Conservation (phyloP, 1,140 invertebrate species). For the Aphaenogaster floridana region DNA sequence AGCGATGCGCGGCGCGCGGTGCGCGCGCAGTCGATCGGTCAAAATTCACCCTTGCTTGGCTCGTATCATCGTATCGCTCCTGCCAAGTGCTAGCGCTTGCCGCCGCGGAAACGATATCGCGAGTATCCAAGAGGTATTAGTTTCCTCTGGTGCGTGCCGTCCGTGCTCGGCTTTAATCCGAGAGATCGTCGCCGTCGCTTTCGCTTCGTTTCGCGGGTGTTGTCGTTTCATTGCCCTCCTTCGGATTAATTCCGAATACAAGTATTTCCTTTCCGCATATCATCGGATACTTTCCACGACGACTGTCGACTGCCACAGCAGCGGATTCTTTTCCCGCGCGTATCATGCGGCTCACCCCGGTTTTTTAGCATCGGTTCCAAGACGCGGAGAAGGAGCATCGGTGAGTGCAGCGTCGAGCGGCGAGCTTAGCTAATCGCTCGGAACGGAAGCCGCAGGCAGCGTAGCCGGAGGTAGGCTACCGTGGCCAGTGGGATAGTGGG, state of each 20-base stretch:
- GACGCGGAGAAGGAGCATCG: constrained; percentile 72
- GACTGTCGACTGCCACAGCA: not conserved
- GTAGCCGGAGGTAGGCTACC: no score
- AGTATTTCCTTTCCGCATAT: no score
- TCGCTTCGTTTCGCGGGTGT: constrained; percentile 2
- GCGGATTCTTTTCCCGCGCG: constrained; percentile 59
- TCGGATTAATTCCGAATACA: not conserved
- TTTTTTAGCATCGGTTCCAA: constrained; percentile 84
- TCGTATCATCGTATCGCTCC: not conserved
- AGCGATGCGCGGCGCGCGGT: not conserved
- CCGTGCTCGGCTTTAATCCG: constrained; percentile 23
- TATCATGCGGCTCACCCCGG: constrained; percentile 79
- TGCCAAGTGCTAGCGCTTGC: constrained; percentile 37
- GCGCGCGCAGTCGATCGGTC: constrained; percentile 77
- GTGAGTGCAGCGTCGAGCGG: constrained; percentile 73
- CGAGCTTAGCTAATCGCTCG: not conserved
- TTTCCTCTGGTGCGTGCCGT: constrained; percentile 32
- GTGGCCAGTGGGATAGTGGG: no score
- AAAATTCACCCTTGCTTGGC: constrained; percentile 80
- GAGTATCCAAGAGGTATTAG: not conserved
- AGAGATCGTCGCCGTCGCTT: constrained; percentile 17
- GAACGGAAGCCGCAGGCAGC: no score
- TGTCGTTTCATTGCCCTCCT: not conserved
- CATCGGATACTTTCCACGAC: not conserved
- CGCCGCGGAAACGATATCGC: constrained; percentile 60